phyloP scores from a whole-genome alignment of 2,888 invertebrate genomes.

The Caenorhabditis sp. region DNA sequence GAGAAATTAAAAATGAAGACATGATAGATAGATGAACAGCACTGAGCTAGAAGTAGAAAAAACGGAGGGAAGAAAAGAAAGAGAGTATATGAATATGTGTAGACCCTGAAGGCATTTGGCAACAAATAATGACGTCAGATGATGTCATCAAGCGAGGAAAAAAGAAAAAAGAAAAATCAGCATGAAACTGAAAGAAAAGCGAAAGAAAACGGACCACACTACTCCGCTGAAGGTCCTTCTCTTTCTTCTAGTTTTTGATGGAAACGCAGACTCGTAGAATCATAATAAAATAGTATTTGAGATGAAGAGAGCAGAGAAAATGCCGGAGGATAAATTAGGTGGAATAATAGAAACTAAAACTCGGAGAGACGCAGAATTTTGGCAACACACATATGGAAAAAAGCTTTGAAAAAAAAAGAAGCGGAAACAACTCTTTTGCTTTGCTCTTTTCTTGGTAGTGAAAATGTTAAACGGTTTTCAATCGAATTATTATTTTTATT shows the following conservation, averaged over 20 bases:
- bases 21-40: not conserved
- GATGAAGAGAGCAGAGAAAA: conserved; percentile 4
- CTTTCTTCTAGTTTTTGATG: not conserved
- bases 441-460: no score
- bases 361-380: conserved; percentile 6
- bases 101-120: conserved; percentile 15
- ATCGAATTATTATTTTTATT: no score
- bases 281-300: conserved; percentile 15
- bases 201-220: not conserved
- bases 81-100: conserved; percentile 2
- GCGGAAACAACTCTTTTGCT: not conserved
- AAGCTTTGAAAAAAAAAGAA: not conserved
- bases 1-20: not conserved
- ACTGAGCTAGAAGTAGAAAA: not conserved
- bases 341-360: not conserved
- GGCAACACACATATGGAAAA: conserved; percentile 26
- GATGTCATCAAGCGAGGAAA: conserved; percentile 35
- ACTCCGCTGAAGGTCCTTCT: not conserved
- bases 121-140: conserved; percentile 44
- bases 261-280: not conserved
- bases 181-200: not conserved
- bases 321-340: conserved; percentile 1
- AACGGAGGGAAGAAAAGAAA: not conserved
- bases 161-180: conserved; percentile 15
- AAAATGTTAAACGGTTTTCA: no score